Conservation (phyloP, 2,113 vertebrate species). For the Solea senegalensis region DNA sequence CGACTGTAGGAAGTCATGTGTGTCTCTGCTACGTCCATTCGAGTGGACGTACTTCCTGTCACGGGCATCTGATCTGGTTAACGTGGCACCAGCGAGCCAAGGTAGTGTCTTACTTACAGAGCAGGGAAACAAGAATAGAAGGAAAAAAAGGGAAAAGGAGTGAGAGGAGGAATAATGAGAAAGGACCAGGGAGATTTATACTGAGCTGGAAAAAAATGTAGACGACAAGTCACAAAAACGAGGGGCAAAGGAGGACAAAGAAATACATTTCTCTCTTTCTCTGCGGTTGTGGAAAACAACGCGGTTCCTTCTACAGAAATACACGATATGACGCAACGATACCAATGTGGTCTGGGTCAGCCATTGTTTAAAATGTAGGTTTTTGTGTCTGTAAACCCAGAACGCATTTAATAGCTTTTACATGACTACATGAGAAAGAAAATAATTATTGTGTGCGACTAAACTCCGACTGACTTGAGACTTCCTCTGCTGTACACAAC, state of each 20-base stretch:
- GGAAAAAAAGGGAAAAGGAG: slow-evolving; percentile 10
- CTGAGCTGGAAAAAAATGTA: slow-evolving; percentile 23
- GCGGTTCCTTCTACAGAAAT: slow-evolving; percentile 40
- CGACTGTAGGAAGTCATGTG: slow-evolving; percentile 56
- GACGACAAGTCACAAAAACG: slow-evolving; percentile 6
- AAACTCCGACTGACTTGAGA: neutral
- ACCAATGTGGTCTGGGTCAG: slow-evolving; percentile 35
- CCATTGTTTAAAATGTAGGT: slow-evolving; percentile 33
- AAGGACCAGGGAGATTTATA: slow-evolving; percentile 17
- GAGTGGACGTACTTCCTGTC: slow-evolving; percentile 67
- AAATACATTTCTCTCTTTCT: slow-evolving; percentile 8
- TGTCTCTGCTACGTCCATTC: slow-evolving; percentile 30
- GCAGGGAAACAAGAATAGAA: slow-evolving; percentile 42
- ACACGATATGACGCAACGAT: slow-evolving; percentile 22
- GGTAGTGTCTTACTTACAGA: slow-evolving; percentile 43
- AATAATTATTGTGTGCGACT: too few species aligned
- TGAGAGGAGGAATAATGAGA: neutral
- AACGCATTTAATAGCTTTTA: slow-evolving; percentile 8
- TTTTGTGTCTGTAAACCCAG: slow-evolving; percentile 29
- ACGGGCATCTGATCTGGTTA: slow-evolving; percentile 69
- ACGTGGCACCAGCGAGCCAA: slow-evolving; percentile 57
- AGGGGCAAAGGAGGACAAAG: slow-evolving; percentile 2
- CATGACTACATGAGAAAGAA: too few species aligned
- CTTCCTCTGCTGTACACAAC: neutral
- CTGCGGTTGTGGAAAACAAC: slow-evolving; percentile 29